Evolutionary conservation across 2,888 invertebrate genomes (phyloP).

Genomic region (Syritta pipiens): DNA sequence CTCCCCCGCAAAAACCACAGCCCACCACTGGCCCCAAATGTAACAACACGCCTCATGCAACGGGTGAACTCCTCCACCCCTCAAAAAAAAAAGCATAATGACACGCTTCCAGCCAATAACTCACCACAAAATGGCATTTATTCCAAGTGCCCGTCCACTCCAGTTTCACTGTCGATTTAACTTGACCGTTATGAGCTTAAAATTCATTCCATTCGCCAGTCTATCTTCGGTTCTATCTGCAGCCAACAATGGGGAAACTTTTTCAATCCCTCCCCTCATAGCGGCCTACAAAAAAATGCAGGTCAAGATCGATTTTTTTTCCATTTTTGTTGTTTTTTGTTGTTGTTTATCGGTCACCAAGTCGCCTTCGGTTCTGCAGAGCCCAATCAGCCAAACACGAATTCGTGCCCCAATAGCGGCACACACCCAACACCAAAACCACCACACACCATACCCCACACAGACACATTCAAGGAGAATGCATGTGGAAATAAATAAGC

Average conservation of each 20-base stretch:
- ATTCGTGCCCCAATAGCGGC: conserved; percentile 35
- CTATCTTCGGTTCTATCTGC: not conserved
- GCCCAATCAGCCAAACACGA: conserved; percentile 55
- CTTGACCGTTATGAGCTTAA: conserved; percentile 14
- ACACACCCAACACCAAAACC: conserved; percentile 16
- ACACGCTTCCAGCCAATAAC: too few species aligned
- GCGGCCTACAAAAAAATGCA: conserved; percentile 19
- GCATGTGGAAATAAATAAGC: conserved; percentile 43
- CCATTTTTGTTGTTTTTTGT: too few species aligned
- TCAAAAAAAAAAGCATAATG: too few species aligned
- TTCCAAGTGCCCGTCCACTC: not conserved
- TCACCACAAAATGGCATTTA: not conserved
- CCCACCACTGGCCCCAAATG: too few species aligned
- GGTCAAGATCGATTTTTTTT: conserved; percentile 66
- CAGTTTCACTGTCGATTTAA: conserved; percentile 33
- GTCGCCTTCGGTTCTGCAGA: conserved; percentile 32
- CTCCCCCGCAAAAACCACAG: too few species aligned
- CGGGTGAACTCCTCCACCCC: not conserved
- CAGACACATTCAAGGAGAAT: not conserved
- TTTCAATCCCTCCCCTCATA: not conserved
- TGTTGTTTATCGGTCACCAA: conserved; percentile 56
- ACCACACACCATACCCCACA: conserved; percentile 9
- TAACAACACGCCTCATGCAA: too few species aligned
- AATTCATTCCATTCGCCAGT: conserved; percentile 9
- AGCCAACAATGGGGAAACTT: not conserved